These are phyloP conservation scores for Nomada lathburiana DNA, from an alignment of 2,888 invertebrate genomes.

Conservation along the genomic window DNA sequence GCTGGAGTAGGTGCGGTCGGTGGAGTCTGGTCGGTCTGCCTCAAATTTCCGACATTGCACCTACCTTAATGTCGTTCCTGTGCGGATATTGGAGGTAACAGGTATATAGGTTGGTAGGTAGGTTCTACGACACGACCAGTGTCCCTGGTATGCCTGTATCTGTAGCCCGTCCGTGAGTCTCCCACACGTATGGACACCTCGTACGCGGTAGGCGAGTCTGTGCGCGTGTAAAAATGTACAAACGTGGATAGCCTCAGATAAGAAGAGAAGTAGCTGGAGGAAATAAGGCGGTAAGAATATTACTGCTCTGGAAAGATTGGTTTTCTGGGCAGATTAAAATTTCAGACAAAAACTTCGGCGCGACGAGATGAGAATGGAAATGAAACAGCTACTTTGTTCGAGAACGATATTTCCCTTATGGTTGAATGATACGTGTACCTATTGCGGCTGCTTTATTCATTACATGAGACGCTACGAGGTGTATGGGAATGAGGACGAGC, in stretches of 20 bases:
- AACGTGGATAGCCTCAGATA: neutral
- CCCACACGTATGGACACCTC: slow-evolving; percentile 4
- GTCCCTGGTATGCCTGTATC: slow-evolving; percentile 27
- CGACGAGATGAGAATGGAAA: slow-evolving; percentile 36
- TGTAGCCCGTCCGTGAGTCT: slow-evolving; percentile 21
- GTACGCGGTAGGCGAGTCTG: neutral
- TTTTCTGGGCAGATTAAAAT: slow-evolving; percentile 36
- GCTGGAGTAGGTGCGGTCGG: slow-evolving; percentile 41
- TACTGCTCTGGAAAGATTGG: slow-evolving; percentile 42
- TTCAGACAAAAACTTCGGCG: slow-evolving; percentile 25
- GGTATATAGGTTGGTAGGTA: slow-evolving; percentile 48
- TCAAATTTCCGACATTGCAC: slow-evolving; percentile 67
- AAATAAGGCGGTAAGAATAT: slow-evolving; percentile 27
- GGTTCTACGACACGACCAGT: slow-evolving; percentile 37
- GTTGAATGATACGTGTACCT: slow-evolving; percentile 1
- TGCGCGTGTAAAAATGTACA: neutral
- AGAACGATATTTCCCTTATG: slow-evolving; percentile 16
- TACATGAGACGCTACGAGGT: neutral
- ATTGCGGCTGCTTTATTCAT: slow-evolving; percentile 6
- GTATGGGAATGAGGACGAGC: neutral
- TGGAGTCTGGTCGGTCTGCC: slow-evolving; percentile 56
- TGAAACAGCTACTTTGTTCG: slow-evolving; percentile 31
- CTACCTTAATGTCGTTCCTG: slow-evolving; percentile 61
- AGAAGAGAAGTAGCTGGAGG: neutral
- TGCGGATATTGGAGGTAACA: slow-evolving; percentile 62